A percentile compares a stretch with the other conserved stretches of the same genome.
These are phyloP conservation scores for Taphrorychus bicolor DNA, from an alignment of 2,888 invertebrate genomes.

Conservation along the genomic window DNA sequence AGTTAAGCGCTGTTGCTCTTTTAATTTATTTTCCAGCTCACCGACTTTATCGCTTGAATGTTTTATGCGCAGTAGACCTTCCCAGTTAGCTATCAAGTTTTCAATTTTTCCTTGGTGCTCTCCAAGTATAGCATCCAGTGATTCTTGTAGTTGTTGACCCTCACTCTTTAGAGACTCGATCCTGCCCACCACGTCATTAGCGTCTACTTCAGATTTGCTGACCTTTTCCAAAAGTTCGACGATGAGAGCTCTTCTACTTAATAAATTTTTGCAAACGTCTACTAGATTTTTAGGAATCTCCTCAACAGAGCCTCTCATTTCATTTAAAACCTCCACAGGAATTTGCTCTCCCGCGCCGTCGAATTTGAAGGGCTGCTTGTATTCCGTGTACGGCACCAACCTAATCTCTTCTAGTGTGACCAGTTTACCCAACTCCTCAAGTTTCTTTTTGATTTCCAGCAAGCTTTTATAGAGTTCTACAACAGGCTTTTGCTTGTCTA, in stretches of 20 bases:
- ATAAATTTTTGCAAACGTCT: slow-evolving; percentile 52
- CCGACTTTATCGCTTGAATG: slow-evolving; percentile 41
- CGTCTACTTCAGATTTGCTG: slow-evolving; percentile 47
- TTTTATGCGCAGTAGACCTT: slow-evolving; percentile 46
- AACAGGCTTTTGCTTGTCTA: slow-evolving; percentile 54
- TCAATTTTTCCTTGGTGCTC: slow-evolving; percentile 50
- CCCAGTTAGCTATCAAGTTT: slow-evolving; percentile 49
- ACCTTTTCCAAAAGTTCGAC: slow-evolving; percentile 51
- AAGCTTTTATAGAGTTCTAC: slow-evolving; percentile 54
- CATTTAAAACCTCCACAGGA: slow-evolving; percentile 28
- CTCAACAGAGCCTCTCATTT: slow-evolving; percentile 53
- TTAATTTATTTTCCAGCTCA: slow-evolving; percentile 46
- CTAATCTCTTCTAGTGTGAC: slow-evolving; percentile 52
- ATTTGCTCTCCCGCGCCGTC: slow-evolving; percentile 22
- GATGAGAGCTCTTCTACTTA: slow-evolving; percentile 49
- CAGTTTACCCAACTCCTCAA: slow-evolving; percentile 53
- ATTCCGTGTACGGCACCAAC: slow-evolving; percentile 41
- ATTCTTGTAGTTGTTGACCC: slow-evolving; percentile 49
- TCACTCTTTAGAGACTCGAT: slow-evolving; percentile 48
- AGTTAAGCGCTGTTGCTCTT: slow-evolving; percentile 46
- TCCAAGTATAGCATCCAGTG: slow-evolving; percentile 48
- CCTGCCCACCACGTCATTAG: slow-evolving; percentile 45
- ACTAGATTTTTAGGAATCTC: slow-evolving; percentile 52
- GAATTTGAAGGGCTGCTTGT: slow-evolving; percentile 10
- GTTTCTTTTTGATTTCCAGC: slow-evolving; percentile 52